A percentile compares a stretch with the other conserved stretches of the same genome.
phyloP scores from a whole-genome alignment of 2,113 vertebrate species.

The Nesoenas mayeri region DNA sequence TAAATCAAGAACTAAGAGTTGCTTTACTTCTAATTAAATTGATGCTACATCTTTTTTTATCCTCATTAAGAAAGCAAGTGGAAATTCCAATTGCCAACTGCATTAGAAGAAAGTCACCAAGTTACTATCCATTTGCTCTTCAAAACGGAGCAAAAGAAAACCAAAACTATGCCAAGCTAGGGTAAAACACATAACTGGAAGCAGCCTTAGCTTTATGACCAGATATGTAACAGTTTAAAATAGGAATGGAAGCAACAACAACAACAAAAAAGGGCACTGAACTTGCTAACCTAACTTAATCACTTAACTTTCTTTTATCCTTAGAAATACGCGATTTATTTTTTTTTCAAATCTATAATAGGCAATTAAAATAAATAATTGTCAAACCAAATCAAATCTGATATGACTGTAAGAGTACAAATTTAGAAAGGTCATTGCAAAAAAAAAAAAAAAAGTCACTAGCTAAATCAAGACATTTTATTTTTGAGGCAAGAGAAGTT shows the following conservation, averaged over 20 bases:
- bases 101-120: background rate
- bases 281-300: background rate
- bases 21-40: background rate
- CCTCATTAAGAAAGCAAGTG: background rate
- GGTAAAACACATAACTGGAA: background rate
- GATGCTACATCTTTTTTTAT: background rate
- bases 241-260: background rate
- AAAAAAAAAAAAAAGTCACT: background rate
- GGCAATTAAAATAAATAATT: background rate
- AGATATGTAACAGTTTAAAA: accelerated
- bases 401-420: background rate
- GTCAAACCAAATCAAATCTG: background rate
- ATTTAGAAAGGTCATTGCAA: background rate
- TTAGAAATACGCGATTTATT: background rate
- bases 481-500: background rate
- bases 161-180: background rate
- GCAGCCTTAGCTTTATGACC: background rate
- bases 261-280: accelerated
- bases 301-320: background rate
- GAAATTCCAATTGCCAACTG: background rate
- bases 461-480: background rate
- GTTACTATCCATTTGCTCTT: background rate
- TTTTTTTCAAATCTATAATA: background rate
- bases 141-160: background rate
- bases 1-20: background rate